A percentile compares a stretch with the other conserved stretches of the same genome.
Conservation (phyloP, 2,797 vertebrate species). For the Lepus townsendii region DNA sequence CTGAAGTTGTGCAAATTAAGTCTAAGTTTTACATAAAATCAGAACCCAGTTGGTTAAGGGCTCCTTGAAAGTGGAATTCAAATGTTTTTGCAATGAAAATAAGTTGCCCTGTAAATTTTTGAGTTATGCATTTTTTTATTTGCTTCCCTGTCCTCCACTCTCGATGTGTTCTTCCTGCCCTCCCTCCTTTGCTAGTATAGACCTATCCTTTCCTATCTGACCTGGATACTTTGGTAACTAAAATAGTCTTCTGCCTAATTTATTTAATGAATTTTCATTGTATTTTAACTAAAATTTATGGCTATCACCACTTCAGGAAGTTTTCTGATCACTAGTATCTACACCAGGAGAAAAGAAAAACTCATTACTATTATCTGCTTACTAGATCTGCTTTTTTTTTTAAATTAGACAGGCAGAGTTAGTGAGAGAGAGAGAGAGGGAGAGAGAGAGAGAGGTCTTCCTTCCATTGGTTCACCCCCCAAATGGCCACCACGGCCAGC, state of each 20-base stretch:
- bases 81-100: constrained; percentile 9
- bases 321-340: background rate
- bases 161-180: background rate
- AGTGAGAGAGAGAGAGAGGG: no score
- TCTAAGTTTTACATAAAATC: background rate
- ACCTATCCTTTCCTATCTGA: background rate
- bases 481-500: no score
- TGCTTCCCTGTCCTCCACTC: background rate
- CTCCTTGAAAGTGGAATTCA: background rate
- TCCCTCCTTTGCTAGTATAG: background rate
- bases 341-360: background rate
- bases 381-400: background rate
- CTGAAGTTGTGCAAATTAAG: constrained; percentile 23
- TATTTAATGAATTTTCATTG: background rate
- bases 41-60: background rate
- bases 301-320: background rate
- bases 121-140: background rate
- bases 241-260: background rate
- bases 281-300: constrained; percentile 4
- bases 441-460: no score
- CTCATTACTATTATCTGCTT: background rate
- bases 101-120: background rate
- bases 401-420: no score
- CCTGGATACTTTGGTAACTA: background rate
- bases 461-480: no score